phyloP scores from a whole-genome alignment of 2,797 vertebrate species.

The Hapalemur alaotrensis region DNA sequence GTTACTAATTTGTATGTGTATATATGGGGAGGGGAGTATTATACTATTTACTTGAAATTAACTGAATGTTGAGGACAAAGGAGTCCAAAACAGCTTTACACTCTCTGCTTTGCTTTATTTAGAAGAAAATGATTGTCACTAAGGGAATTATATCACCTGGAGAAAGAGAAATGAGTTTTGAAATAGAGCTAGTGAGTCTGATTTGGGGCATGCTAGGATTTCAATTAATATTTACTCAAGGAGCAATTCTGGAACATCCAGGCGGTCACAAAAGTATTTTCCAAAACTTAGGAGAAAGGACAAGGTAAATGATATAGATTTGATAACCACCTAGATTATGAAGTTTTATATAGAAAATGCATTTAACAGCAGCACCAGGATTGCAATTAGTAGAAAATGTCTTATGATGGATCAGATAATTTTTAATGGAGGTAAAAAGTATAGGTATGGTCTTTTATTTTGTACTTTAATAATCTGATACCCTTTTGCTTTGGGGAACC shows the following conservation, averaged over 20 bases:
- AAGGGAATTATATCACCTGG: not conserved
- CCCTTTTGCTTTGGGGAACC: not conserved
- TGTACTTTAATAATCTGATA: not conserved
- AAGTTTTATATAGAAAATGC: not conserved
- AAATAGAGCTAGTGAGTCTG: not conserved
- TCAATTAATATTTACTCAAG: constrained; percentile 23
- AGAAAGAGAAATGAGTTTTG: constrained; percentile 26
- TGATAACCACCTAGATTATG: not conserved
- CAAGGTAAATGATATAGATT: not conserved
- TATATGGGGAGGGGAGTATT: not conserved
- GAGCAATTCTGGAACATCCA: not conserved
- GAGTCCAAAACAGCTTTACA: not conserved
- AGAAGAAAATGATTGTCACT: not conserved
- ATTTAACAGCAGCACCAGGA: not conserved
- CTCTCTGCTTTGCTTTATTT: constrained; percentile 15
- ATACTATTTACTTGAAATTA: not conserved
- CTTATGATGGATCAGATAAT: not conserved
- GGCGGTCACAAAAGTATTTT: not conserved
- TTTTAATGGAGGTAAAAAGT: constrained; percentile 6
- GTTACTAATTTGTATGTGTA: not conserved
- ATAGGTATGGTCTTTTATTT: not conserved
- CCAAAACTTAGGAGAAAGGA: constrained; percentile 33
- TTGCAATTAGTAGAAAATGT: constrained; percentile 13
- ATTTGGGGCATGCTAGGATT: not conserved
- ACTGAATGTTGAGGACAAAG: constrained; percentile 15